phyloP scores from a whole-genome alignment of 2,797 vertebrate species.

The Phalloptychus januarius region DNA sequence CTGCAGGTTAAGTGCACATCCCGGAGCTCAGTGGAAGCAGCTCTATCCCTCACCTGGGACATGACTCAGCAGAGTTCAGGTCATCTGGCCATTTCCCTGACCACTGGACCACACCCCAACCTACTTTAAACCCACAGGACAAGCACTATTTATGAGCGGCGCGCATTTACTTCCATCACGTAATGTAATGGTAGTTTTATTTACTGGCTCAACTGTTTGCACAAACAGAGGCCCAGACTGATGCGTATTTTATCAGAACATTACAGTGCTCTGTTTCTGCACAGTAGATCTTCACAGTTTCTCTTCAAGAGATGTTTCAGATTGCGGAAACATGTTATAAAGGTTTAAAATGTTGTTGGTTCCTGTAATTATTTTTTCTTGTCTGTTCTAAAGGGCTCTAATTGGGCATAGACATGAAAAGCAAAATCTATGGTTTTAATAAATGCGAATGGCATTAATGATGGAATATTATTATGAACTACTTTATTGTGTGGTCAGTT shows the following conservation, averaged over 20 bases:
- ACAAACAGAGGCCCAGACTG: slow-evolving; percentile 21
- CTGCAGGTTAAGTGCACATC: slow-evolving; percentile 81
- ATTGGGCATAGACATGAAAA: background rate
- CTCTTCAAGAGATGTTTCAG: background rate
- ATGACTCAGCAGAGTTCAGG: slow-evolving; percentile 78
- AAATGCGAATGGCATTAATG: background rate
- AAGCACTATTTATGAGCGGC: slow-evolving; percentile 60
- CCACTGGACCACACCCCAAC: slow-evolving; percentile 77
- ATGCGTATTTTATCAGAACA: slow-evolving; percentile 21
- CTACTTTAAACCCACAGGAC: slow-evolving; percentile 80
- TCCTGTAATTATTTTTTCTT: slow-evolving; percentile 2
- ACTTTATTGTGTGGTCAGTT: background rate
- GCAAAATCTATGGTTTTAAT: background rate
- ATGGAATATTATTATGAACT: background rate
- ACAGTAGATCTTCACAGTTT: background rate
- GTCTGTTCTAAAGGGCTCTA: background rate
- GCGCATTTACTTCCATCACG: slow-evolving; percentile 71
- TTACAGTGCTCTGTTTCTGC: background rate
- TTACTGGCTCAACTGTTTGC: slow-evolving; percentile 57
- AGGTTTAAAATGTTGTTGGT: background rate
- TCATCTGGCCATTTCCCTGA: slow-evolving; percentile 79
- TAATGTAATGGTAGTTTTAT: slow-evolving; percentile 74
- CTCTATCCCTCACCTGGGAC: slow-evolving; percentile 81
- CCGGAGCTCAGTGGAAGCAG: slow-evolving; percentile 72
- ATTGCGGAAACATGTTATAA: background rate